Percentiles rank a stretch among this genome's conserved stretches.
These are phyloP conservation scores for Etheostoma spectabile DNA, from an alignment of 2,113 vertebrate genomes.

Conservation along the genomic window DNA sequence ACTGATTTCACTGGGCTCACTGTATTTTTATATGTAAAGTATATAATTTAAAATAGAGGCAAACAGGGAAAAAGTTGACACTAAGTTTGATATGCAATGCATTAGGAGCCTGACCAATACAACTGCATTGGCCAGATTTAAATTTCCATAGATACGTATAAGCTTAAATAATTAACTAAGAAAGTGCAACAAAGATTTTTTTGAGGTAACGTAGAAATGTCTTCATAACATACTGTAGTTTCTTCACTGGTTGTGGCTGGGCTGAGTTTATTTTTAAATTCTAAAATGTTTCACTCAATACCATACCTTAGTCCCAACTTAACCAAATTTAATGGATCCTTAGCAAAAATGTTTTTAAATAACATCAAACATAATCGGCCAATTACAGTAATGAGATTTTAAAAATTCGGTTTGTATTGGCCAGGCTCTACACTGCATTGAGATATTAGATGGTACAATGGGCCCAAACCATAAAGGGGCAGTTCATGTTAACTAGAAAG, in stretches of 20 bases:
- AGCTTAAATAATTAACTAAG: background rate
- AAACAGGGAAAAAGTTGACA: background rate
- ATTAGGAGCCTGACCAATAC: background rate
- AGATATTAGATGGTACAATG: background rate
- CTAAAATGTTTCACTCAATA: background rate
- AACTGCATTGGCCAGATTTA: background rate
- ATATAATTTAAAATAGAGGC: conserved; percentile 34
- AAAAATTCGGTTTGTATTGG: background rate
- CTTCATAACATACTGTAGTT: background rate
- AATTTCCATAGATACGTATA: background rate
- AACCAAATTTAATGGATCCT: no score
- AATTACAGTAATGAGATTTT: background rate
- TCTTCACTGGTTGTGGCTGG: background rate
- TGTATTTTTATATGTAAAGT: conserved; percentile 67
- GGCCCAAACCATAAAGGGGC: background rate
- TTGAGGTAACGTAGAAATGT: background rate
- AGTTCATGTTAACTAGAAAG: background rate
- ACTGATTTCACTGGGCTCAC: conserved; percentile 34
- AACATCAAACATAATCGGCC: no score
- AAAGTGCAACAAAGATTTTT: background rate
- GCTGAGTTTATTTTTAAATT: background rate
- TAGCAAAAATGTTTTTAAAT: no score
- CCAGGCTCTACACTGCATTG: background rate
- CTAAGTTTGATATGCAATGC: background rate
- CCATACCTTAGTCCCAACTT: background rate